A percentile compares a stretch with the other conserved stretches of the same genome.
Conservation (phyloP, 2,888 invertebrate species). For the Sphecodes monilicornis region DNA sequence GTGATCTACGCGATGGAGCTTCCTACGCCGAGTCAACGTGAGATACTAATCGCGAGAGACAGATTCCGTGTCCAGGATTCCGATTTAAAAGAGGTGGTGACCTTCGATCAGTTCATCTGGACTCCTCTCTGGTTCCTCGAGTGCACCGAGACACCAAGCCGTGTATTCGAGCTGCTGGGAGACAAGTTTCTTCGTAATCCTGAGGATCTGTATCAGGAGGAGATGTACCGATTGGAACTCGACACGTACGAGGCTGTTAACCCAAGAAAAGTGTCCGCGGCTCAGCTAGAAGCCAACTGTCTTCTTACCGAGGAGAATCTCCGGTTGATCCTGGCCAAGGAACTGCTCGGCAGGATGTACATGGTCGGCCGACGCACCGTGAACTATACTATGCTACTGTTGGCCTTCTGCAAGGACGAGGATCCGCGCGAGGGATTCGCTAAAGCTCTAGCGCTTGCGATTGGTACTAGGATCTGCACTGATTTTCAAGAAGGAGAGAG, state of each 20-base stretch:
- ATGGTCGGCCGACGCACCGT: slow-evolving; percentile 84
- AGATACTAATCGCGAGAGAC: slow-evolving; percentile 85
- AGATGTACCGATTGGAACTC: neutral
- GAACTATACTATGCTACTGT: slow-evolving; percentile 88
- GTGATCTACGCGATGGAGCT: slow-evolving; percentile 87
- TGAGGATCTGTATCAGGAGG: slow-evolving; percentile 27
- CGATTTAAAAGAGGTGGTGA: slow-evolving; percentile 80
- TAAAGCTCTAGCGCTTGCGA: slow-evolving; percentile 86
- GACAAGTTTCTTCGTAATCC: slow-evolving; percentile 12
- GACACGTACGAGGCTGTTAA: neutral
- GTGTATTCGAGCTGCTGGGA: neutral
- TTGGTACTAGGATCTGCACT: slow-evolving; percentile 86
- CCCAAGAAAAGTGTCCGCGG: too few species aligned
- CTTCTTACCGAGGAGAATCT: slow-evolving; percentile 13
- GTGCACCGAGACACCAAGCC: slow-evolving; percentile 55
- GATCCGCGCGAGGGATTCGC: slow-evolving; percentile 86
- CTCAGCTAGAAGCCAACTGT: neutral
- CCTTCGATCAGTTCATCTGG: slow-evolving; percentile 79
- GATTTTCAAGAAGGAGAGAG: slow-evolving; percentile 85
- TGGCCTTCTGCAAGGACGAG: slow-evolving; percentile 87
- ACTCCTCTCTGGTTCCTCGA: slow-evolving; percentile 84
- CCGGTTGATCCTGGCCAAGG: slow-evolving; percentile 84
- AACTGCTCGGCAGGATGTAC: slow-evolving; percentile 87
- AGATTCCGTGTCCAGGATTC: slow-evolving; percentile 85
- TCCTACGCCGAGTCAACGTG: slow-evolving; percentile 85